A percentile compares a stretch with the other conserved stretches of the same genome.
Conservation (phyloP, 1,140 invertebrate species). For the Leptopilina clavipes region DNA sequence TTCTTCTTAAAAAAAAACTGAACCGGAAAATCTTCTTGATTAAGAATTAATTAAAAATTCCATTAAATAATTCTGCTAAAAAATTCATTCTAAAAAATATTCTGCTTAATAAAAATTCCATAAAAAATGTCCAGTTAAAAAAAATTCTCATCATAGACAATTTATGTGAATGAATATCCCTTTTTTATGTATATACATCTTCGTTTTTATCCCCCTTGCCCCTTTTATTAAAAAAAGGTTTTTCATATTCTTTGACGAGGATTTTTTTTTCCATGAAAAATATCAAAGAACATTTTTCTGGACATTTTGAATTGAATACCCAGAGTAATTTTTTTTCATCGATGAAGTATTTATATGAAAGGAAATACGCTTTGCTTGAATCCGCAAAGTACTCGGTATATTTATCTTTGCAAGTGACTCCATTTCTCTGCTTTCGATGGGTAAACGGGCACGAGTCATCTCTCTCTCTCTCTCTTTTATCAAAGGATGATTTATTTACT, state of each 20-base stretch:
- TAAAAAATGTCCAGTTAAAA: too few relatives aligned
- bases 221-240: too few relatives aligned
- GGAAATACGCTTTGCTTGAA: slow-evolving; percentile 21
- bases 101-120: too few relatives aligned
- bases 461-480: slow-evolving; percentile 33
- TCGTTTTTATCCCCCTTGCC: too few relatives aligned
- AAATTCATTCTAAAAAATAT: too few relatives aligned
- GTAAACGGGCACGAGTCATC: slow-evolving; percentile 38
- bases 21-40: too few relatives aligned
- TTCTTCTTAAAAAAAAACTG: too few relatives aligned
- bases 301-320: neutral
- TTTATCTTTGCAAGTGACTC: slow-evolving; percentile 21
- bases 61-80: too few relatives aligned
- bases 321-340: neutral
- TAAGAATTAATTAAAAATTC: too few relatives aligned
- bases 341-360: slow-evolving; percentile 22
- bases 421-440: slow-evolving; percentile 25
- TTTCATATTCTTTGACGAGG: neutral
- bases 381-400: slow-evolving; percentile 11
- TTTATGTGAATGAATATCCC: too few relatives aligned
- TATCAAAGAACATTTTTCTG: neutral
- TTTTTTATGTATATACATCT: too few relatives aligned
- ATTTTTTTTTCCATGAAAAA: neutral
- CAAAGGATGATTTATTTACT: slow-evolving; percentile 65
- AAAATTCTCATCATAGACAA: too few relatives aligned